Evolutionary conservation across 2,888 invertebrate species (phyloP).

Genomic region (Melolontha melolontha): DNA sequence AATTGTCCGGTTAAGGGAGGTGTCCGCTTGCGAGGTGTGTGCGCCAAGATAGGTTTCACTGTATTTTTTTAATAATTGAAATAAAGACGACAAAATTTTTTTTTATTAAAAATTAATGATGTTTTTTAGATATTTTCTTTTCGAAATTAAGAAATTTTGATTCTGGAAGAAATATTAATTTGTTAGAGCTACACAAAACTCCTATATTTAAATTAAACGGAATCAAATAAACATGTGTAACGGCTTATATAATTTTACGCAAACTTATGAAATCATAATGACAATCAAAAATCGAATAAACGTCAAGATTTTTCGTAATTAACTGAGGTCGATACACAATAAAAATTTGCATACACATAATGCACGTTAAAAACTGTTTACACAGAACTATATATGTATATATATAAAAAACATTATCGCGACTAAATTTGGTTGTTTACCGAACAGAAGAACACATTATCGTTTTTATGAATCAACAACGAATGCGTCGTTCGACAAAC

Average conservation of each 20-base stretch:
- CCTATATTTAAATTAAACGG: no score
- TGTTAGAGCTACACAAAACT: no score
- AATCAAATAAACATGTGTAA: background rate
- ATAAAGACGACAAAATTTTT: no score
- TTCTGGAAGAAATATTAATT: no score
- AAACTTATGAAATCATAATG: constrained; percentile 27
- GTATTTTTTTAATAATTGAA: no score
- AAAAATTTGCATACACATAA: constrained; percentile 7
- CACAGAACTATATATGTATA: background rate
- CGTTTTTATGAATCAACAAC: constrained; percentile 30
- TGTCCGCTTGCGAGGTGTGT: no score
- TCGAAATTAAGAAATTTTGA: no score
- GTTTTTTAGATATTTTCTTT: no score
- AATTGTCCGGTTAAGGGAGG: no score
- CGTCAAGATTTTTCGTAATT: background rate
- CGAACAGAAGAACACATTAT: constrained; percentile 19
- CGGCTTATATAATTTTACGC: constrained; percentile 10
- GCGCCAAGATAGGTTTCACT: no score
- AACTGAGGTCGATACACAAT: background rate
- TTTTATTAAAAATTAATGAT: no score
- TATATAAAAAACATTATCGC: constrained; percentile 20
- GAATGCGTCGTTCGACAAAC: constrained; percentile 11
- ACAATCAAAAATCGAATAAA: background rate
- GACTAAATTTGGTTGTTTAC: constrained; percentile 38
- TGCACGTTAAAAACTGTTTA: constrained; percentile 9